Evolutionary conservation across 2,113 vertebrate genomes (phyloP).

Genomic region (Pteronura brasiliensis): DNA sequence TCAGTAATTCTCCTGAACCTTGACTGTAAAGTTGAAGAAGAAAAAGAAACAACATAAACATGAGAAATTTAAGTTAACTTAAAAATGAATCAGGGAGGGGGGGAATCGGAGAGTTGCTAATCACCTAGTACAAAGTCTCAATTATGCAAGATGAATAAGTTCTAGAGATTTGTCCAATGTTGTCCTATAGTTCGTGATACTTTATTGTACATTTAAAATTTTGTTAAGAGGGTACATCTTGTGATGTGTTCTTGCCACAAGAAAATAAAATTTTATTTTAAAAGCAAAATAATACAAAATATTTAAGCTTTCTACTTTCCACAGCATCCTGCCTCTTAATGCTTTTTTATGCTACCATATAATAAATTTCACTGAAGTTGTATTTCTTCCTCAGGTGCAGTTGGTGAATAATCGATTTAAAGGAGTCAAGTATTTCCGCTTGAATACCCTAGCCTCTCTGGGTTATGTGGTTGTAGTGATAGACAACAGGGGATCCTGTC

Average conservation of each 20-base stretch:
- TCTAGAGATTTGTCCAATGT: neutral
- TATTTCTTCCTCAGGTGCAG: conserved; percentile 83
- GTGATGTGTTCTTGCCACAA: neutral
- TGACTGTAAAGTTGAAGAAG: neutral
- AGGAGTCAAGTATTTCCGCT: conserved; percentile 88
- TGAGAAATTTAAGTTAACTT: neutral
- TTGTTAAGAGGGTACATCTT: neutral
- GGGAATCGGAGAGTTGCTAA: neutral
- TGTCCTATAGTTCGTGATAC: neutral
- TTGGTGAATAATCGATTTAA: conserved; percentile 89
- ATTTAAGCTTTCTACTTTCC: neutral
- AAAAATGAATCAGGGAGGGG: neutral
- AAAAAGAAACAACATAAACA: neutral
- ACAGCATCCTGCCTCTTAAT: neutral
- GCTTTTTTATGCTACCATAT: neutral
- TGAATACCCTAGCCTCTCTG: conserved; percentile 88
- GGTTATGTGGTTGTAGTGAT: conserved; percentile 88
- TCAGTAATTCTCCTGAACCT: neutral
- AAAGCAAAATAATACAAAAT: neutral
- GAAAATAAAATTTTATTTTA: conserved; percentile 4
- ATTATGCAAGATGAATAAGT: neutral
- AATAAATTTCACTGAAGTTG: conserved; percentile 16
- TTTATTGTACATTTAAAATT: neutral
- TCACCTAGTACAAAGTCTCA: neutral
- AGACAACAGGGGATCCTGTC: conserved; percentile 88